These are phyloP conservation scores for Balaeniceps rex DNA, from an alignment of 2,113 vertebrate species.

Conservation along the genomic window DNA sequence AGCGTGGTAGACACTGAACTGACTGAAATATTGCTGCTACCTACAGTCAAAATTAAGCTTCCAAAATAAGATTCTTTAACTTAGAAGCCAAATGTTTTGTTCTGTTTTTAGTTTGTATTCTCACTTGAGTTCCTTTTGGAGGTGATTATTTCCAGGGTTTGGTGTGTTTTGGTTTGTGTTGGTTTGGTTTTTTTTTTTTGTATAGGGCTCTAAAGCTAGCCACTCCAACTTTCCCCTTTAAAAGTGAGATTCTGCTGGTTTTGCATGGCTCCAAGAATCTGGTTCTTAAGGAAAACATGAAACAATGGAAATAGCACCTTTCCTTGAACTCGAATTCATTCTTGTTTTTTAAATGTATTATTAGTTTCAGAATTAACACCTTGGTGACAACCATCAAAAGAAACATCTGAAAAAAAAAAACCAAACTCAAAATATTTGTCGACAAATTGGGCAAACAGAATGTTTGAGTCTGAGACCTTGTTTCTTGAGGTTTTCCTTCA, in stretches of 20 bases:
- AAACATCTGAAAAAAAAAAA: background rate
- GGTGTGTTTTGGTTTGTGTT: no score
- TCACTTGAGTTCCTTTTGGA: background rate
- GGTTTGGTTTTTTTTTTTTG: background rate
- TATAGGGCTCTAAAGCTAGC: background rate
- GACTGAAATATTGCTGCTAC: background rate
- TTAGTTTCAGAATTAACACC: background rate
- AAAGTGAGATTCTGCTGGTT: background rate
- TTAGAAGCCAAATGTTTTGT: background rate
- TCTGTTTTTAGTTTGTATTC: background rate
- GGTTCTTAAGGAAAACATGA: background rate
- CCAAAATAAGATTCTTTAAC: background rate
- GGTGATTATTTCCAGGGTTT: background rate
- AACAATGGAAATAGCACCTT: background rate
- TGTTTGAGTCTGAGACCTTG: background rate
- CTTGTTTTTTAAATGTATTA: background rate
- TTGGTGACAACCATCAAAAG: background rate
- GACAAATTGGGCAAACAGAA: background rate
- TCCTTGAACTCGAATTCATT: background rate
- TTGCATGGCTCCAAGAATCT: background rate
- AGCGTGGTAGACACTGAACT: background rate
- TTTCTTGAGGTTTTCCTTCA: background rate
- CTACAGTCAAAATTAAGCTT: background rate
- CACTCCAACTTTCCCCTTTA: accelerated
- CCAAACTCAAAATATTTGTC: background rate